Base-by-base conservation (phyloP, 2,797 vertebrate species). In the Numenius phaeopus region DNA sequence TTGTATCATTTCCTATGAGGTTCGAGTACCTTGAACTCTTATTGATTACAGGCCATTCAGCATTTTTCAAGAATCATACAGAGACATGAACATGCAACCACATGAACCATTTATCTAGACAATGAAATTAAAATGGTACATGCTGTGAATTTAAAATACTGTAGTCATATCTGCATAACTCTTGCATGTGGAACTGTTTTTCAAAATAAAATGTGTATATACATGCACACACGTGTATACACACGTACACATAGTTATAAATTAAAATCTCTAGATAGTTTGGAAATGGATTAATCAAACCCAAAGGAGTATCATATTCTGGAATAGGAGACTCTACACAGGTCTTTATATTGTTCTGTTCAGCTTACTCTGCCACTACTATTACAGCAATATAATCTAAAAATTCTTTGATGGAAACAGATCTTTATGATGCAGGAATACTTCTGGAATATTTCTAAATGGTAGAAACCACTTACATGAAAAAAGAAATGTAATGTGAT, bases 1-100 rank as follows among this genome's bases (percentile, higher is more conserved):
- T 66, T 49, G 59, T 86, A 49, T 44, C 1, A 59, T 76, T 92
- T 84, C 37, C 13, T 83, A 21, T 13, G 15, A 82, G 57, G 66
- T 80, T 46, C 34, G 84, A 73, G 73, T 87, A 89, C 62, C 85
- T 93, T 84, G 70, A 93, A 93, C 52, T 82, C 30, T 55, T 80
- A 82, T 49, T 82, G 94, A 81, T 90, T 89, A 73, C 16, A 57
- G 29, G 26, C 9, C 47, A 85, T 92, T 87, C 77, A 71, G 12
- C 8, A 76, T 70, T 88, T 93, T 92, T 93, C 66, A 87, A 39
- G 77, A 90, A 13, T 66, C 62, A 67, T 27, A 70, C 10, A 72
- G 14, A 81, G 32, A 86, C 49, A 90, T 27, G 49, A 90, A 79
- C 22, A 73, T 30, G 13, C 20, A 89, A 89, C 23, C 27, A 88